These are phyloP conservation scores for Semaprochilodus insignis DNA, from an alignment of 2,797 vertebrate genomes.

Conservation along the genomic window DNA sequence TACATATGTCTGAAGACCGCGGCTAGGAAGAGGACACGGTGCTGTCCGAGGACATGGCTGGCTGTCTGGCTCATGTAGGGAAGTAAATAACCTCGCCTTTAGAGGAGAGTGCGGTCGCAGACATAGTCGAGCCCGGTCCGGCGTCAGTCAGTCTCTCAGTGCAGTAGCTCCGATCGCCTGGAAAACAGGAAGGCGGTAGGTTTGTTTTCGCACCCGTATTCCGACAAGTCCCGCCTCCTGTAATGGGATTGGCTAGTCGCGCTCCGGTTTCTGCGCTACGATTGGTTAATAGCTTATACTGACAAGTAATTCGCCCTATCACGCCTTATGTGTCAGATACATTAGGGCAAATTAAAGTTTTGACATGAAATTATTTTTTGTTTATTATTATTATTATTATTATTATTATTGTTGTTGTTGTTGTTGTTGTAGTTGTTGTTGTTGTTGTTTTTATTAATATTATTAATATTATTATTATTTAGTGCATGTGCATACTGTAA, in stretches of 20 bases:
- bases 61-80: slow-evolving; percentile 57
- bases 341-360: neutral
- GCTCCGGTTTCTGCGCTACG: neutral
- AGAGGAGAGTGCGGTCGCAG: slow-evolving; percentile 64
- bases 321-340: neutral
- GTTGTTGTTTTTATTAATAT: no score
- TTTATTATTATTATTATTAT: neutral
- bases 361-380: neutral
- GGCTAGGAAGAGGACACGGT: slow-evolving; percentile 64
- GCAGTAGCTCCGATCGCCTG: slow-evolving; percentile 77
- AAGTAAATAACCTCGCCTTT: slow-evolving; percentile 64
- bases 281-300: neutral
- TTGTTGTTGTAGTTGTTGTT: no score
- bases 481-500: no score
- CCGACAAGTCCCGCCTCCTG: neutral
- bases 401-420: no score
- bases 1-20: slow-evolving; percentile 70
- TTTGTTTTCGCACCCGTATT: slow-evolving; percentile 28
- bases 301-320: neutral
- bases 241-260: neutral
- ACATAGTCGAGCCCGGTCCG: slow-evolving; percentile 78
- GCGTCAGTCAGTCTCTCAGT: slow-evolving; percentile 72
- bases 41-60: slow-evolving; percentile 62
- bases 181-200: slow-evolving; percentile 84
- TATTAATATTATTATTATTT: no score